A percentile compares a stretch with the other conserved stretches of the same genome.
These are phyloP conservation scores for Cyclophora punctaria DNA, from an alignment of 2,888 invertebrate species.

Conservation along the genomic window DNA sequence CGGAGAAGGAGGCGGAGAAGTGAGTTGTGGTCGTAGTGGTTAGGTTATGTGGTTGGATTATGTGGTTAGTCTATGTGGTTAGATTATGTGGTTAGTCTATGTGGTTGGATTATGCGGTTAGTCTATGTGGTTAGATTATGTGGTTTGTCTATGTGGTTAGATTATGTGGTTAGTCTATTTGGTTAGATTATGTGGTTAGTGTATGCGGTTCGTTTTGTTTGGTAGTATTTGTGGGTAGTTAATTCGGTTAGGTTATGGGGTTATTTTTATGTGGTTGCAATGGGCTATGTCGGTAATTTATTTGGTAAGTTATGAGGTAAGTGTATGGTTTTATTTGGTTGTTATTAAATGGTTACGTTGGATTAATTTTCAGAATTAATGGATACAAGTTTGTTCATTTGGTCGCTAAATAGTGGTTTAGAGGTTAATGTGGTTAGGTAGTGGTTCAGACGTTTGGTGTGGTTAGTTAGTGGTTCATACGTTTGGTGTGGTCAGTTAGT, in stretches of 20 bases:
- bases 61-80: neutral
- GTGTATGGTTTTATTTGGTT: no score
- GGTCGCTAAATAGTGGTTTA: no score
- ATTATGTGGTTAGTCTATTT: neutral
- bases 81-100: neutral
- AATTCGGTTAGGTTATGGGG: neutral
- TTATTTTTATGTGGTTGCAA: neutral
- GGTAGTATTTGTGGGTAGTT: neutral
- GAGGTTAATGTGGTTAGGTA: no score
- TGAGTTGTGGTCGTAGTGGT: slow-evolving; percentile 34
- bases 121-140: neutral
- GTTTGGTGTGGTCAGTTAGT: no score
- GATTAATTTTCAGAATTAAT: no score
- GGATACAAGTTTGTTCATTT: no score
- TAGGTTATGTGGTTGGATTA: neutral
- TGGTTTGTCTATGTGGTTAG: neutral
- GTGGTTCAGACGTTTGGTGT: no score
- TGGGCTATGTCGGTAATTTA: no score
- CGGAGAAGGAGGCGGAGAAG: slow-evolving; percentile 57
- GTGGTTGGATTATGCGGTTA: neutral
- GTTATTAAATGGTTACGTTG: no score
- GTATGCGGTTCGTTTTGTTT: neutral
- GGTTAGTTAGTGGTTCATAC: no score
- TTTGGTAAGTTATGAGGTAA: no score
- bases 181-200: neutral